Percentiles rank a stretch among this genome's conserved stretches.
Evolutionary conservation across 2,113 vertebrate species (phyloP).

Genomic region (Plotosus lineatus): DNA sequence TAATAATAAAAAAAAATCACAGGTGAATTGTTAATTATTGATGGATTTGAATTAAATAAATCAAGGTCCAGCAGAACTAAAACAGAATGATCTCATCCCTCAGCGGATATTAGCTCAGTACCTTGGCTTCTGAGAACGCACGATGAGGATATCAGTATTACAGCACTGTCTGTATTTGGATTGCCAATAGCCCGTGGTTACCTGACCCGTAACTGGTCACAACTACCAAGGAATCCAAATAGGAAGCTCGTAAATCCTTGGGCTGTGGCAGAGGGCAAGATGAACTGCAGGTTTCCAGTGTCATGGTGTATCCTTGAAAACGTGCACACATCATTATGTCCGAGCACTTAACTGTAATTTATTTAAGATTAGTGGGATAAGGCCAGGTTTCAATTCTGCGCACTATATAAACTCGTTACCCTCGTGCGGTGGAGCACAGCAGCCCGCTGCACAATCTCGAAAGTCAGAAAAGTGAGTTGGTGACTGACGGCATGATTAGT

Average conservation of each 20-base stretch:
- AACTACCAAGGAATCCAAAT: neutral
- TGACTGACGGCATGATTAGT: neutral
- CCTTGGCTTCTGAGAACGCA: neutral
- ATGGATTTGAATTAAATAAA: too few relatives aligned
- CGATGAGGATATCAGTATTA: neutral
- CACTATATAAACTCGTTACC: conserved; percentile 39
- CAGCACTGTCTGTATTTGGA: neutral
- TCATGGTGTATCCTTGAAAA: conserved; percentile 36
- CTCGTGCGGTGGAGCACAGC: neutral
- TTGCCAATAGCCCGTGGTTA: neutral
- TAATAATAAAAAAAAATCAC: too few relatives aligned
- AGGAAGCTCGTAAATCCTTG: conserved; percentile 25
- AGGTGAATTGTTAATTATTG: too few relatives aligned
- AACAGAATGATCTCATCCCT: too few relatives aligned
- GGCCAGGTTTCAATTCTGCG: neutral
- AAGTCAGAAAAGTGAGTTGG: conserved; percentile 18
- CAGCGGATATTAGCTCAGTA: neutral
- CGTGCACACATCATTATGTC: conserved; percentile 13
- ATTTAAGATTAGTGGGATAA: conserved; percentile 42
- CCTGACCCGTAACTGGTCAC: neutral
- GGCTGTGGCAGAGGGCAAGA: conserved; percentile 1
- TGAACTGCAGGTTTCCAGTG: conserved; percentile 25
- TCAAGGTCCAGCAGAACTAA: too few relatives aligned
- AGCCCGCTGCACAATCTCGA: conserved; percentile 24
- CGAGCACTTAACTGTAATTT: conserved; percentile 48